phyloP scores from a whole-genome alignment of 2,113 vertebrate species.

The Lepus timidus region DNA sequence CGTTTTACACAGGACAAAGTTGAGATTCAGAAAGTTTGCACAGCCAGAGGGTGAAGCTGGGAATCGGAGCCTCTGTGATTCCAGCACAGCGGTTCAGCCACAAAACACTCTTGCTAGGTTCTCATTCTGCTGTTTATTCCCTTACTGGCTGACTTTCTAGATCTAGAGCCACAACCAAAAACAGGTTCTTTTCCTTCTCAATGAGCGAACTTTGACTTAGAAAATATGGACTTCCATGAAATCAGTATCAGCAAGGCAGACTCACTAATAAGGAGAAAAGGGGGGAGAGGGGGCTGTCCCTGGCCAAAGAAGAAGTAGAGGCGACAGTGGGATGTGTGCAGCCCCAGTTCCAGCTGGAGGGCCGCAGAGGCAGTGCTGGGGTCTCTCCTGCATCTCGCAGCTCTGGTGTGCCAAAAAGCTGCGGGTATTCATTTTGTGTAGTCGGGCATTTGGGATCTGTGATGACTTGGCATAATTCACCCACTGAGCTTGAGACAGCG shows the following conservation, averaged over 20 bases:
- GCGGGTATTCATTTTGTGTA: too few species aligned
- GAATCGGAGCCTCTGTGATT: not conserved
- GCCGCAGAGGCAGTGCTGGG: not conserved
- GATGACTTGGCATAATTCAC: not conserved
- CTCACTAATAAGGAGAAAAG: not conserved
- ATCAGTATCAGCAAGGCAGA: not conserved
- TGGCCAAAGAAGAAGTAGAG: not conserved
- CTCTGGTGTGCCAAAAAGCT: too few species aligned
- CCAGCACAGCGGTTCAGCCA: not conserved
- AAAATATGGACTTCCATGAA: conserved; percentile 11
- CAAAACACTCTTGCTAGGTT: not conserved
- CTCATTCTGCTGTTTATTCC: not conserved
- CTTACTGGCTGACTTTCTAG: not conserved
- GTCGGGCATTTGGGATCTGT: not conserved
- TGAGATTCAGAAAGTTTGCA: not conserved
- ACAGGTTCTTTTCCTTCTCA: not conserved
- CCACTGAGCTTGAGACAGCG: not conserved
- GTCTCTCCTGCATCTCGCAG: not conserved
- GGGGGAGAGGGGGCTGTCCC: not conserved
- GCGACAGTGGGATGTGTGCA: fast-evolving
- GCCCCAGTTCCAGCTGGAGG: not conserved
- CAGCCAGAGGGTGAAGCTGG: not conserved
- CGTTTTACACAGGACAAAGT: not conserved
- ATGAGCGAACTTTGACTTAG: not conserved
- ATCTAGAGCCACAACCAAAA: not conserved